Evolutionary conservation across 2,113 vertebrate genomes (phyloP).

Genomic region (Oryctolagus cuniculus): mOryCun1.1 NC_091449.1:48314001-48314500

Average conservation of each 20-base stretch:
- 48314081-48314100: neutral
- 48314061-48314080: neutral
- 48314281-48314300: neutral
- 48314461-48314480: neutral
- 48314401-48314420: neutral
- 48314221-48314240: neutral
- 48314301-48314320: neutral
- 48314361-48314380: neutral
- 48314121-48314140: constrained; percentile 7
- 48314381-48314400: neutral
- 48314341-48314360: neutral
- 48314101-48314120: neutral
- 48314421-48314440: neutral
- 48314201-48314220: neutral
- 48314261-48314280: neutral
- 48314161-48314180: neutral
- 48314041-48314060: neutral
- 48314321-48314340: neutral
- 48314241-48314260: neutral
- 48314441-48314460: neutral
- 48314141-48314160: neutral
- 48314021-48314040: constrained; percentile 29
- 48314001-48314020: neutral
- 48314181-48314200: neutral
- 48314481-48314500: neutral